Evolutionary conservation across 2,888 invertebrate genomes (phyloP).

Genomic region (Escarpia spicata): DNA sequence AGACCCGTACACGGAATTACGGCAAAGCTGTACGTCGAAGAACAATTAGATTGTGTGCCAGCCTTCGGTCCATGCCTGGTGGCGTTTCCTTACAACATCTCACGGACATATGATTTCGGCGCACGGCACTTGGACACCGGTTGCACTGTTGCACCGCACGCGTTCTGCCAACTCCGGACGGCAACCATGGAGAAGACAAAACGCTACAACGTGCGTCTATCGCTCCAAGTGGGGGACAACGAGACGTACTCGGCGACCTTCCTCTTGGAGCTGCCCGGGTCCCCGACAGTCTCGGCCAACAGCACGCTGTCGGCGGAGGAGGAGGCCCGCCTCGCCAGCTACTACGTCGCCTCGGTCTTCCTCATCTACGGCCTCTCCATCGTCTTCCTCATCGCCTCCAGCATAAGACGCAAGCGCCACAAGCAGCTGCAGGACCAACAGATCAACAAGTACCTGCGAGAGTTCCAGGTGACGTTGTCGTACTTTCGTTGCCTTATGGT

Average conservation of each 20-base stretch:
- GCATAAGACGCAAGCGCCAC: conserved; percentile 53
- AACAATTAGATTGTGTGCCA: not conserved
- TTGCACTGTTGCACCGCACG: not conserved
- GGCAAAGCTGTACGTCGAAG: not conserved
- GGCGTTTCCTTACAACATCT: not conserved
- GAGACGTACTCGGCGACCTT: conserved; percentile 40
- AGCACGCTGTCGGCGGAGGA: conserved; percentile 9
- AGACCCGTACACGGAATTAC: not conserved
- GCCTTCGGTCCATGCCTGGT: not conserved
- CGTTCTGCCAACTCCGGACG: not conserved
- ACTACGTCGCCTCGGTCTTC: conserved; percentile 64
- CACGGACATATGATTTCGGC: not conserved
- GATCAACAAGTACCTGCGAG: conserved; percentile 46
- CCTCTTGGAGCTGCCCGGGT: conserved; percentile 27
- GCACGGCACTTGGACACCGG: not conserved
- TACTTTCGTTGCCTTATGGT: not conserved
- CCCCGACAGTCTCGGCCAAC: not conserved
- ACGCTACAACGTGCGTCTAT: conserved; percentile 31
- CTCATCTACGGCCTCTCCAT: conserved; percentile 63
- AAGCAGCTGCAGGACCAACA: conserved; percentile 45
- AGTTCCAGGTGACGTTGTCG: conserved; percentile 37
- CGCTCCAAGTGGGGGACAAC: conserved; percentile 38
- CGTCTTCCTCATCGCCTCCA: conserved; percentile 64
- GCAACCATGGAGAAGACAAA: not conserved
- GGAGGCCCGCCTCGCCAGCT: conserved; percentile 48